Evolutionary conservation across 1,140 invertebrate species (phyloP).

Genomic region (Phenacoccus solenopsis): DNA sequence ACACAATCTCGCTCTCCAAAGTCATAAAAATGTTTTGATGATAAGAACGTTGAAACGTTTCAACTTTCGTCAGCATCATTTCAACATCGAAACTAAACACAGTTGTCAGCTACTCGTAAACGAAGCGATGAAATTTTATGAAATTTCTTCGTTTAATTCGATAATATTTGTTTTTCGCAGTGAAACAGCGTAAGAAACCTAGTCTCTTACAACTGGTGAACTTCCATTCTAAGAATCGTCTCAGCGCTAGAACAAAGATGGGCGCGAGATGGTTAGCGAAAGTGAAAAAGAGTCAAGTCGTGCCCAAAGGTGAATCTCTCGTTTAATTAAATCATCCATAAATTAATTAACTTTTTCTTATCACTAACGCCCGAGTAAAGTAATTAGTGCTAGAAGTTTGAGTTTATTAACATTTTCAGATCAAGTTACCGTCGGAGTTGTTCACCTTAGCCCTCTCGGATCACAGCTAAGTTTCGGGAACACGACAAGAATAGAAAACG

Average conservation of each 20-base stretch:
- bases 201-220: slow-evolving; percentile 63
- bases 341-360: too few relatives aligned
- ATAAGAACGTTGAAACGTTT: too few relatives aligned
- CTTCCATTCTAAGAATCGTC: slow-evolving; percentile 48
- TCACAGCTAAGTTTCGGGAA: slow-evolving; percentile 67
- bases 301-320: slow-evolving; percentile 59
- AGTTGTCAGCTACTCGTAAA: too few relatives aligned
- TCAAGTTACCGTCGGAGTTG: slow-evolving; percentile 58
- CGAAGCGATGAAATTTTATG: too few relatives aligned
- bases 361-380: too few relatives aligned
- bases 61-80: too few relatives aligned
- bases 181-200: slow-evolving; percentile 59
- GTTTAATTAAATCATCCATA: too few relatives aligned
- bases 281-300: slow-evolving; percentile 67
- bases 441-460: slow-evolving; percentile 63
- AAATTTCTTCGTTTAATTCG: too few relatives aligned
- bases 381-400: neutral
- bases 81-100: too few relatives aligned
- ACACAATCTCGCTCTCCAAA: too few relatives aligned
- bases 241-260: slow-evolving; percentile 66
- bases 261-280: slow-evolving; percentile 74
- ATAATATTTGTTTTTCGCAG: slow-evolving; percentile 23
- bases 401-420: slow-evolving; percentile 36
- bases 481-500: slow-evolving; percentile 67
- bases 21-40: too few relatives aligned